Evolutionary conservation across 2,888 invertebrate genomes (phyloP).

Genomic region (Apomyelois bistriatella): DNA sequence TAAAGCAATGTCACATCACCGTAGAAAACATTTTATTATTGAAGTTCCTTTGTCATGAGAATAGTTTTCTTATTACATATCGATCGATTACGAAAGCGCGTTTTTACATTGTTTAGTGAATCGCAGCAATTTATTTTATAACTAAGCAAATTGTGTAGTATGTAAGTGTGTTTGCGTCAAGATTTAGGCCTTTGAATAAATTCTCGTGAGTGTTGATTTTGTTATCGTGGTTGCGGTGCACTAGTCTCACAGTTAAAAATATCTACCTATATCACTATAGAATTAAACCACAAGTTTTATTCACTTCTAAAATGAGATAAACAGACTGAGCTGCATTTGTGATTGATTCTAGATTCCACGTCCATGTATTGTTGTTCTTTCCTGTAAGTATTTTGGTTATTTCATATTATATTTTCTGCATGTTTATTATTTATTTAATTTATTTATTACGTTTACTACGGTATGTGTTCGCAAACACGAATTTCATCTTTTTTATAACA

Average conservation of each 20-base stretch:
- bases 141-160: constrained; percentile 23
- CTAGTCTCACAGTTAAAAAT: constrained; percentile 37
- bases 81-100: constrained; percentile 77
- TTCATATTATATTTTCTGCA: constrained; percentile 10
- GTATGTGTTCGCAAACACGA: too few relatives aligned
- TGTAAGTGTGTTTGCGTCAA: constrained; percentile 26
- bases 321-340: constrained; percentile 36
- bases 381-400: constrained; percentile 57
- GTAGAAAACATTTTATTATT: constrained; percentile 32
- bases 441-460: too few relatives aligned
- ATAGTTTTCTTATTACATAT: constrained; percentile 66
- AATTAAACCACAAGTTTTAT: constrained; percentile 33
- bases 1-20: constrained; percentile 22
- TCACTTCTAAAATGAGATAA: constrained; percentile 42
- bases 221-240: constrained; percentile 49
- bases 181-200: constrained; percentile 25
- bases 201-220: constrained; percentile 25
- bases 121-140: constrained; percentile 21
- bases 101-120: constrained; percentile 42
- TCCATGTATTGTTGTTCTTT: constrained; percentile 80
- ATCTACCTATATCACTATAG: constrained; percentile 31
- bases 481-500: too few relatives aligned
- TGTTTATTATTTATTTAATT: not conserved
- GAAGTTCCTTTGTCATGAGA: constrained; percentile 70
- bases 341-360: constrained; percentile 49